Evolutionary conservation across 2,888 invertebrate genomes (phyloP), one percentile per base, ranked within the genome.

Genomic region (Clanis bilineata): DNA sequence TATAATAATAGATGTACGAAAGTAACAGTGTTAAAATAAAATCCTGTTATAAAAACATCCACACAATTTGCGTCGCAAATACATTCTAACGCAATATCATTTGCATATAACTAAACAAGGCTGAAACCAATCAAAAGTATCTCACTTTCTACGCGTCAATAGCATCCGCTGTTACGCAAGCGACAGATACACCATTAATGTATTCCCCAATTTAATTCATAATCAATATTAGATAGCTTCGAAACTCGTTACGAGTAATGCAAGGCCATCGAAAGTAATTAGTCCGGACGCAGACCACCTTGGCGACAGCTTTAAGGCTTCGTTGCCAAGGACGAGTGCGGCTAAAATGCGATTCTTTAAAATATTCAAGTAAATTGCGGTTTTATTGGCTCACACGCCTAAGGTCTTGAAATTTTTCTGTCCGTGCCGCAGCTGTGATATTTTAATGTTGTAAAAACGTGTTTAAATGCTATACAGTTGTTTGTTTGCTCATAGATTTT

Each of bases 241-340:
- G 36, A 51, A 72, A 70, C 72, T 70, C 62, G 72, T 72, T 76
- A 70, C 66, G 65, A 66, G 72, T 68, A 70, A 67, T 64, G 61
- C 79, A 81, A 84, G 86, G 85, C 74, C 77, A 76, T 80, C 69
- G 82, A 85, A 84, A 84, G 83, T 85, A 80, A 83, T 84, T 83
- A 81, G 72, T 68, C 64, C 59, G 64, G 67, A 64, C 65, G 72
- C 63, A 59, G 83, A 84, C 83, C 86, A 84, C 87, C 87, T 82
- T 77, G 83, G 69, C 70, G 78, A 76, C 72, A 77, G 68, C 75
- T 79, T 75, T 80, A 83, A 75, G 88, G 88, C 80, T 88, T 90
- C 88, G 58, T 61, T 59, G 61, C 58, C 74, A 79, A 78, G 79
- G 79, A 80, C 78, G 56, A 38, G 25, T 56, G 69, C 56, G 61